Evolutionary conservation across 2,888 invertebrate genomes (phyloP), one percentile per base, ranked within the genome.

Genomic region (Anoplius nigerrimus): DNA sequence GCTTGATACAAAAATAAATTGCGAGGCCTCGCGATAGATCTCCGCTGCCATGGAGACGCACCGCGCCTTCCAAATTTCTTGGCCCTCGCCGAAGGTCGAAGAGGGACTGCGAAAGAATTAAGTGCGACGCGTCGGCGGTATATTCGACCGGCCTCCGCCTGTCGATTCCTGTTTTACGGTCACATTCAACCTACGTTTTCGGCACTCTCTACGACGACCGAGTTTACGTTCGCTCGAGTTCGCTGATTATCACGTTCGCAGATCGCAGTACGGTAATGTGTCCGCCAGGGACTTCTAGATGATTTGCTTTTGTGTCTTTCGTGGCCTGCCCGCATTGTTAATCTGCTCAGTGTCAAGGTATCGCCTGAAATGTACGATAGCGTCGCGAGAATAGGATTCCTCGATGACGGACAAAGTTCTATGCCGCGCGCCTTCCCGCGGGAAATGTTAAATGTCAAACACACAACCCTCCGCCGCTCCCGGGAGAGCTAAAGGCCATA

Each of bases 1-100:
- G 80, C 83, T 85, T 86, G 86, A 87, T 87, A 87, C 85, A 87
- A 87, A 88, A 88, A 88, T 86, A 88, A 87, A 88, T 88, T 83
- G 82, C 82, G 77, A 81, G 78, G 64, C 70, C 71, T 71, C 73
- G 78, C 83, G 80, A 85, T 87, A 86, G 81, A 84, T 88, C 85
- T 85, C 70, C 34, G 46, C 61, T 63, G 62, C 55, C 42, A 62
- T 58, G 27, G 57, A 27, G 61, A 59, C 34, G 5, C 42, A 22
- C 43, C 59, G 34, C 34, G 11, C 34, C 34, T 45, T 27, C 42
- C 1, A 53, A 57, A 16, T 45, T 34, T 6, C 34, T 34, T 34
- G 34, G 34, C 48, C 48, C 18, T 48, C n/a, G n/a, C n/a, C 48
- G 11, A 48, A 48, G 18, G 48, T 18, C 16, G 8, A 16, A 48